Evolutionary conservation across 2,797 vertebrate species (phyloP).

Genomic region (Trachurus trachurus): DNA sequence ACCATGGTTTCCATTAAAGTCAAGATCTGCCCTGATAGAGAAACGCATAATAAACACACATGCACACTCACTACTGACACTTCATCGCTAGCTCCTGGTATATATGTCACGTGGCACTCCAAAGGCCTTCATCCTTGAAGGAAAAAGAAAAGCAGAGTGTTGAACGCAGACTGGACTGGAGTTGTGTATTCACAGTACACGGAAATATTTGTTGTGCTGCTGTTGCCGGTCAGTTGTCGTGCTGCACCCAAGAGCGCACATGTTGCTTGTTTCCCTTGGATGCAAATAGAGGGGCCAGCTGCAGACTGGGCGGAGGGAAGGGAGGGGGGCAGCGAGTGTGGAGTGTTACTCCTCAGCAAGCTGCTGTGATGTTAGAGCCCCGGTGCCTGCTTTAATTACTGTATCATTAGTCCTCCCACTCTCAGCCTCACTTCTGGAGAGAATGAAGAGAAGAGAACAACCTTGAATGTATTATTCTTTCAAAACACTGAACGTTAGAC

Average conservation of each 20-base stretch:
- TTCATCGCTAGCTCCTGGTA: constrained; percentile 43
- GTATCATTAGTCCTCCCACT: constrained; percentile 70
- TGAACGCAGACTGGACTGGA: background rate
- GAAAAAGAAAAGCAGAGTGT: background rate
- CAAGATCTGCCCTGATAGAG: constrained; percentile 32
- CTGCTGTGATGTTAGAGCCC: constrained; percentile 40
- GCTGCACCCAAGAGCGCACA: constrained; percentile 2
- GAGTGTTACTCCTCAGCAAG: constrained; percentile 43
- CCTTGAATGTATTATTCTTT: background rate
- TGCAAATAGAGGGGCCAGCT: constrained; percentile 57
- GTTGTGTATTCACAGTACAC: background rate
- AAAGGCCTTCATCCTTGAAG: background rate
- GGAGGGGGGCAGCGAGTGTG: constrained; percentile 17
- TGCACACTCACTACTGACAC: constrained; percentile 25
- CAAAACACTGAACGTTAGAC: background rate
- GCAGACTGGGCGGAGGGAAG: background rate
- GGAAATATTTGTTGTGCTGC: constrained; percentile 9
- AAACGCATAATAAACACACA: constrained; percentile 33
- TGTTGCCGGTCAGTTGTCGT: background rate
- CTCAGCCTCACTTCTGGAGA: constrained; percentile 44
- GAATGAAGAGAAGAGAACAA: constrained; percentile 16
- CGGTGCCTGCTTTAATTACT: constrained; percentile 59
- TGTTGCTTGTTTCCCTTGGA: constrained; percentile 32
- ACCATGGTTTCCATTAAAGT: constrained; percentile 66
- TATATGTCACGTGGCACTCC: constrained; percentile 35